Conservation (phyloP, 1,140 invertebrate species). For the Caerostris darwini region DNA sequence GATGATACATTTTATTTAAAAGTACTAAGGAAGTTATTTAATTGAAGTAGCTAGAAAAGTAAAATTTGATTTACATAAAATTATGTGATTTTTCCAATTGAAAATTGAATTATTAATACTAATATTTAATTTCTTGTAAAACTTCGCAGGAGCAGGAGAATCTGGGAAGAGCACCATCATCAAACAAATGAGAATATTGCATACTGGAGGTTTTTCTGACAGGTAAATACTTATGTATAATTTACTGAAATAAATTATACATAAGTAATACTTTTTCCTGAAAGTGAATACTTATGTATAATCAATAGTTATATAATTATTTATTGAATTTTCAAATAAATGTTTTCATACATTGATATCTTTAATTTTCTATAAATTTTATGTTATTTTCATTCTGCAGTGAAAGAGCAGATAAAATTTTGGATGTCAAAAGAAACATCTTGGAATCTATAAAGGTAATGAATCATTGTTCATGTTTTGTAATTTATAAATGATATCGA, state of each 20-base stretch:
- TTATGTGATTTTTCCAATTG: not conserved
- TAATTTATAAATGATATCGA: not conserved
- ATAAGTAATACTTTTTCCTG: not conserved
- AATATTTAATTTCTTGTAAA: not conserved
- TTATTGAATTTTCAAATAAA: not conserved
- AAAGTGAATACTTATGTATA: not conserved
- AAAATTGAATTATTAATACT: not conserved
- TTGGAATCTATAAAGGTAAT: conserved; percentile 86
- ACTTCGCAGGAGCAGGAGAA: conserved; percentile 82
- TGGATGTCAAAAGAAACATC: conserved; percentile 86
- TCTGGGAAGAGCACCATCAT: conserved; percentile 89
- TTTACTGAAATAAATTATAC: not conserved
- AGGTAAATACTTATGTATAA: conserved; percentile 81
- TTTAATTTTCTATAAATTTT: not conserved
- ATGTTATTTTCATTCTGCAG: conserved; percentile 80
- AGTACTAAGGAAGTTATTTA: not conserved
- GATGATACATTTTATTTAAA: not conserved
- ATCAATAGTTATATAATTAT: not conserved
- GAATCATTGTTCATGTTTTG: no score
- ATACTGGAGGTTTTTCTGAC: conserved; percentile 87
- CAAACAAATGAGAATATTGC: conserved; percentile 91
- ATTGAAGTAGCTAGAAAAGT: not conserved
- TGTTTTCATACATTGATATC: not conserved
- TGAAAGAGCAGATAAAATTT: conserved; percentile 85
- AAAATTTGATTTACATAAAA: not conserved